A percentile compares a stretch with the other conserved stretches of the same genome.
phyloP scores from a whole-genome alignment of 2,888 invertebrate species.

The Drosophila peninsularis region DNA sequence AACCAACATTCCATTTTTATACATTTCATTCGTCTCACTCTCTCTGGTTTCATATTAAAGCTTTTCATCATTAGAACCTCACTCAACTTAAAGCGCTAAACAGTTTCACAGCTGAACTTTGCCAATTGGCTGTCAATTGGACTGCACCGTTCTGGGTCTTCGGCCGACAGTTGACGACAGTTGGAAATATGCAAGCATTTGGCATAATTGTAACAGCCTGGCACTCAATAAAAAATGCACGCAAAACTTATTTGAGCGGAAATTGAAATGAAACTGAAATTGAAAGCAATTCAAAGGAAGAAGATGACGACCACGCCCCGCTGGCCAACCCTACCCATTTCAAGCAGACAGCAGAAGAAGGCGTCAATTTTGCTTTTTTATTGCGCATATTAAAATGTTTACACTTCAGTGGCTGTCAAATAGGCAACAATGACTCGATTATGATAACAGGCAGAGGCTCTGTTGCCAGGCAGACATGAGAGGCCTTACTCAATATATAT shows the following conservation, averaged over 20 bases:
- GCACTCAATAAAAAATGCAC: slow-evolving; percentile 22
- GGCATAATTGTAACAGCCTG: slow-evolving; percentile 59
- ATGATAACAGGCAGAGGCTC: slow-evolving; percentile 47
- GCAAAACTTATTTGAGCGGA: slow-evolving; percentile 63
- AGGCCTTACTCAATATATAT: background rate
- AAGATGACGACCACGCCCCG: slow-evolving; percentile 18
- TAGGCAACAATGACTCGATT: slow-evolving; percentile 62
- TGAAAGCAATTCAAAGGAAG: slow-evolving; percentile 51
- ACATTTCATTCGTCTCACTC: background rate
- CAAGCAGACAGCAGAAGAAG: background rate
- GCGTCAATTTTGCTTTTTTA: slow-evolving; percentile 40
- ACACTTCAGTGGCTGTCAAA: slow-evolving; percentile 60
- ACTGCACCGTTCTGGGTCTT: slow-evolving; percentile 1
- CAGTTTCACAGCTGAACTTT: slow-evolving; percentile 33
- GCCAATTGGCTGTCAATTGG: slow-evolving; percentile 7
- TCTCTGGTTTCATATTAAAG: background rate
- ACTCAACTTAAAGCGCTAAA: slow-evolving; percentile 2
- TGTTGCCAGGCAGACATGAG: slow-evolving; percentile 1
- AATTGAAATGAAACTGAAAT: slow-evolving; percentile 64
- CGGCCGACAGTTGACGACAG: background rate
- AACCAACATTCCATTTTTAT: no score
- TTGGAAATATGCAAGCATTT: slow-evolving; percentile 43
- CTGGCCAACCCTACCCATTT: background rate
- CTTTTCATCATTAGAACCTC: slow-evolving; percentile 3
- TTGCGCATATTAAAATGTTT: slow-evolving; percentile 75